Base-by-base conservation (phyloP, 2,113 vertebrate genomes). In the Triplophysa rosa region DNA sequence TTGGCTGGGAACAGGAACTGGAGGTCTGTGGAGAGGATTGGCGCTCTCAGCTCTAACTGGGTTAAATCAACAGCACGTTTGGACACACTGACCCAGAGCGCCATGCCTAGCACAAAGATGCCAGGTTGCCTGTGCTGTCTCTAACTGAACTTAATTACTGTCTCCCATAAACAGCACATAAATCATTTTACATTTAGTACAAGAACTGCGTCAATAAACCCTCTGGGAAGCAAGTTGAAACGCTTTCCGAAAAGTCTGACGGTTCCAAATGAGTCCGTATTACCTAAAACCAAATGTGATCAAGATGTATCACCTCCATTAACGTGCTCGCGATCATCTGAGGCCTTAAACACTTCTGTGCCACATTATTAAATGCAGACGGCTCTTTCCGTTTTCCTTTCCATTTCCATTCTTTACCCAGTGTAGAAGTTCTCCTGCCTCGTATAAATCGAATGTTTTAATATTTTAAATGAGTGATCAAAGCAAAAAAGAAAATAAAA, bases 51-150 rank as follows among this genome's bases (percentile, higher is more conserved):
- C 17, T 67, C 70, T 80, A 52, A 75, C 52, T 66, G 24, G 70
- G 79, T 75, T 74, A 75, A 61, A 24, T 80, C 69, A 80, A 74
- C 79, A 80, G 52, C 33, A 40, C 56, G 63, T 63, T 65, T 65
- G 73, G 73, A 61, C 61, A 76, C 61, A 65, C 13, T 67, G 37
- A 67, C 69, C 79, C 21, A 21, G 19, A 37, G 63, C 61, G 63
- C 62, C 52, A 56, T 63, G 33, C 16, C 45, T 65, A 47, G 19
- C 17, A 1, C 21, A 80, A 66, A 47, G 17, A 49, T 13, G 40
- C 4, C 26, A 66, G 56, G 63, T 80, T 8, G 42, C 42, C 29
- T 12, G 42, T 45, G 63, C 17, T 12, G 37, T 52, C 42, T 37
- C 54, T 6, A 54, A 37, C 11, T 4, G 24, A 33, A 26, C 45